phyloP scores from a whole-genome alignment of 1,140 invertebrate species.

The Venturia canescens region DNA sequence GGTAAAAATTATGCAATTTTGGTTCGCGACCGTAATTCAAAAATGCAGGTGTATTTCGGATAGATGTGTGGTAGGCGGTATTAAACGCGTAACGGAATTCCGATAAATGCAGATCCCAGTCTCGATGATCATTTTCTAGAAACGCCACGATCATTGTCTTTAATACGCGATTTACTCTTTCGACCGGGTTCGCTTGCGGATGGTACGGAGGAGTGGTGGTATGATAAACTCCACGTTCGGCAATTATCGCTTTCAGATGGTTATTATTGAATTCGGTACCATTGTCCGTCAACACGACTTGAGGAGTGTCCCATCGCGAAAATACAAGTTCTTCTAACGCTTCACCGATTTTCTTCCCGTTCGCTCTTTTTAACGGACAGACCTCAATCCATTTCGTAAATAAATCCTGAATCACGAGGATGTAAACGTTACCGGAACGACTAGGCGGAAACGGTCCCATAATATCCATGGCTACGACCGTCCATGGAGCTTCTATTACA shows the following conservation, averaged over 20 bases:
- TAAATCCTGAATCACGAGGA: conserved; percentile 63
- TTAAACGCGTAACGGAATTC: conserved; percentile 60
- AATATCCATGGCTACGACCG: conserved; percentile 41
- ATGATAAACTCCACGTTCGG: conserved; percentile 56
- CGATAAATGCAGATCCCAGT: conserved; percentile 66
- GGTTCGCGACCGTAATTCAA: too few relatives aligned
- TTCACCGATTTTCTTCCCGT: conserved; percentile 48
- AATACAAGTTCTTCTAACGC: conserved; percentile 2
- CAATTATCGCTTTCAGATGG: neutral
- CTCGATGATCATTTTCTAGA: conserved; percentile 63
- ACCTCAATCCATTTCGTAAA: conserved; percentile 47
- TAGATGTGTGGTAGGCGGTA: conserved; percentile 12
- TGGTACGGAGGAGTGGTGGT: conserved; percentile 64
- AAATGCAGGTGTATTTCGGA: conserved; percentile 31
- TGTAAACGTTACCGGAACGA: neutral
- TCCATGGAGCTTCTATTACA: conserved; percentile 53
- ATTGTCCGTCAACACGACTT: conserved; percentile 46
- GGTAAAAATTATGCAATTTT: neutral
- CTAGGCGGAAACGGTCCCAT: conserved; percentile 62
- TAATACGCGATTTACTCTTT: too few relatives aligned
- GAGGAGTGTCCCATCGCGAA: conserved; percentile 57
- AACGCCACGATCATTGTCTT: conserved; percentile 59
- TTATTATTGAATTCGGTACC: conserved; percentile 40
- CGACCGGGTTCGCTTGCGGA: conserved; percentile 67
- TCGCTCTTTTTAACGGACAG: conserved; percentile 40